These are phyloP conservation scores for Heliconius charithonia DNA, from an alignment of 2,888 invertebrate genomes.

Conservation along the genomic window DNA sequence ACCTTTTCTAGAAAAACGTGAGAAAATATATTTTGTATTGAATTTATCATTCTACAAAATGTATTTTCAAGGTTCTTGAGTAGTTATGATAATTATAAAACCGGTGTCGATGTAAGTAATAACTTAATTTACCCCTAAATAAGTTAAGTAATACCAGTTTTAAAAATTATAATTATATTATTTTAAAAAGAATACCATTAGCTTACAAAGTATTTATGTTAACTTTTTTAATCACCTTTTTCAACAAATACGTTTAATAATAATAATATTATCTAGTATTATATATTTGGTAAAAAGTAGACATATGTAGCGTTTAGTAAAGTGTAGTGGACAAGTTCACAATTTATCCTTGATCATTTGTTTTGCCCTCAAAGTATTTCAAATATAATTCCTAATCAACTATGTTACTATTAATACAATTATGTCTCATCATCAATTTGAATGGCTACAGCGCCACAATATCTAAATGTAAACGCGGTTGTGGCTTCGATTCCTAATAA, in stretches of 20 bases:
- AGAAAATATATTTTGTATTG: neutral
- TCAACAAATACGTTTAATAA: too few species aligned
- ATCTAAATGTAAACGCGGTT: neutral
- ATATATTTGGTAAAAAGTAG: too few species aligned
- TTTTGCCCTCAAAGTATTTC: neutral
- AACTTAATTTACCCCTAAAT: neutral
- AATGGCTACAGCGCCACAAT: too few species aligned
- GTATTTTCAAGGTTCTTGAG: slow-evolving; percentile 12
- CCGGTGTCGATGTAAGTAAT: neutral
- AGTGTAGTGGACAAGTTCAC: too few species aligned
- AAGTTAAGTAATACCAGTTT: neutral
- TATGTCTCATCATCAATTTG: too few species aligned
- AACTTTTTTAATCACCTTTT: neutral
- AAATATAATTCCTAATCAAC: neutral
- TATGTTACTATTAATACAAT: too few species aligned
- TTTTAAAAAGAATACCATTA: neutral
- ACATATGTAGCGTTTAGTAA: too few species aligned
- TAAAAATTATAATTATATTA: neutral
- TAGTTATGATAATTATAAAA: neutral
- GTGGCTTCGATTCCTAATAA: neutral
- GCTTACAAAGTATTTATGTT: neutral
- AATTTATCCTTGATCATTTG: too few species aligned
- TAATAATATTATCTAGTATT: too few species aligned
- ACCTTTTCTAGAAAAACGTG: neutral
- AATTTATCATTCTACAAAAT: neutral